Conservation (phyloP, 2,888 invertebrate genomes). For the Scaptomyza parva region DNA sequence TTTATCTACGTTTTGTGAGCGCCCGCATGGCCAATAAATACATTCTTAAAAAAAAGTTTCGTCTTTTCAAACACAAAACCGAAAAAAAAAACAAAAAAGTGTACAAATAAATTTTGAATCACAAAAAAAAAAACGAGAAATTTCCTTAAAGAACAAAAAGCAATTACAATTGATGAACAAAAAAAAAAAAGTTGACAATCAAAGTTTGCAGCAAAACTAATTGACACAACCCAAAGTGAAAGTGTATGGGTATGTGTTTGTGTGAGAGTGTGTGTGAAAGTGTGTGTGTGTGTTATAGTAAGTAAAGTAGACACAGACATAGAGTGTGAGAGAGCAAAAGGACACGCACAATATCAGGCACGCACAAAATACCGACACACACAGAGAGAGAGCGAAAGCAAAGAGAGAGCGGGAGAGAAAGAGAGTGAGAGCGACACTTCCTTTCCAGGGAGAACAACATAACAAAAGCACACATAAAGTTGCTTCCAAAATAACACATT, state of each 20-base stretch:
- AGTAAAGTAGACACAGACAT: no score
- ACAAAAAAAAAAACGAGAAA: background rate
- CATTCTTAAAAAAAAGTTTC: slow-evolving; percentile 40
- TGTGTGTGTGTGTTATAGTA: background rate
- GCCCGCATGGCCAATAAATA: slow-evolving; percentile 74
- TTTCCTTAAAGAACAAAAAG: slow-evolving; percentile 8
- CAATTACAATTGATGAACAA: slow-evolving; percentile 31
- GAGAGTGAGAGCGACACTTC: slow-evolving; percentile 11
- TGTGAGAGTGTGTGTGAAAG: background rate
- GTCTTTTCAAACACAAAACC: background rate
- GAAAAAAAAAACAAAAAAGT: slow-evolving; percentile 18
- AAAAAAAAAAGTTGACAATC: slow-evolving; percentile 26
- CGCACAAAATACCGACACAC: slow-evolving; percentile 27
- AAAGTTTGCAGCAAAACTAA: slow-evolving; percentile 44
- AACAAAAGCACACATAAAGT: slow-evolving; percentile 18
- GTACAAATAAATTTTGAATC: slow-evolving; percentile 12
- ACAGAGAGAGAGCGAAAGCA: slow-evolving; percentile 3
- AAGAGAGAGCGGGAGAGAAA: background rate
- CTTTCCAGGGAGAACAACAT: slow-evolving; percentile 57
- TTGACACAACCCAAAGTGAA: slow-evolving; percentile 16
- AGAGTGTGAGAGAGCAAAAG: slow-evolving; percentile 50
- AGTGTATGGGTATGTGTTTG: slow-evolving; percentile 8
- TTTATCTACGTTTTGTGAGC: slow-evolving; percentile 55
- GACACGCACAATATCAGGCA: slow-evolving; percentile 57
- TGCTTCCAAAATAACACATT: slow-evolving; percentile 78